Conservation (phyloP, 2,113 vertebrate genomes). For the Cariama cristata region DNA sequence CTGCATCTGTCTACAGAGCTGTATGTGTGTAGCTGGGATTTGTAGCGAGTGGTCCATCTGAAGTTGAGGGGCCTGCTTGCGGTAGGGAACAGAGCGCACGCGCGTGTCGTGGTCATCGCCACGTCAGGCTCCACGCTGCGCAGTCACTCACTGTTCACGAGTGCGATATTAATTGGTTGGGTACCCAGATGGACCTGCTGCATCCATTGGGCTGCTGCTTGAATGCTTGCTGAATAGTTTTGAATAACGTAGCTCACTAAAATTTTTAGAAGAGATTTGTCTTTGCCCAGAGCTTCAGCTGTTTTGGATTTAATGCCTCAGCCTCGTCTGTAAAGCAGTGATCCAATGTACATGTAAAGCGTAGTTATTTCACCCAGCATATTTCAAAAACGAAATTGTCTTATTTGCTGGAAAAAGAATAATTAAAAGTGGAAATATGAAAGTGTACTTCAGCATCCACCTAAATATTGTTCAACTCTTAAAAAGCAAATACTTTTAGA, state of each 20-base stretch:
- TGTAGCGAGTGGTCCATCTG: accelerated
- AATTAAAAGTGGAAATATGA: background rate
- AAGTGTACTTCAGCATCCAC: background rate
- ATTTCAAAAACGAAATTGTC: background rate
- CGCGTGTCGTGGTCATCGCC: accelerated
- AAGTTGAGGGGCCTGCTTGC: accelerated
- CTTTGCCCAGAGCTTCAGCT: accelerated
- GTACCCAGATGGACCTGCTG: background rate
- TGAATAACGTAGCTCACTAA: background rate
- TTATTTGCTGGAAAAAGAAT: background rate
- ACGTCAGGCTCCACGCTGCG: accelerated
- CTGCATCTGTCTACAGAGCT: background rate
- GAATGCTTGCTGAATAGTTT: background rate
- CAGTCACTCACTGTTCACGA: background rate
- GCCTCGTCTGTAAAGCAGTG: background rate
- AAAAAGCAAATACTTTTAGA: background rate
- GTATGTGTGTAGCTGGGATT: background rate
- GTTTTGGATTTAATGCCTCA: background rate
- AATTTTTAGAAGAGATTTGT: slow-evolving; percentile 17
- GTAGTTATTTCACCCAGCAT: background rate
- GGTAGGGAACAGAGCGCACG: background rate
- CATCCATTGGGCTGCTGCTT: background rate
- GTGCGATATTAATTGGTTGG: background rate
- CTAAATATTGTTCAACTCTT: background rate
- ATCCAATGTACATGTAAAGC: background rate